phyloP scores from a whole-genome alignment of 2,888 invertebrate species.

The Byasa hedistus region DNA sequence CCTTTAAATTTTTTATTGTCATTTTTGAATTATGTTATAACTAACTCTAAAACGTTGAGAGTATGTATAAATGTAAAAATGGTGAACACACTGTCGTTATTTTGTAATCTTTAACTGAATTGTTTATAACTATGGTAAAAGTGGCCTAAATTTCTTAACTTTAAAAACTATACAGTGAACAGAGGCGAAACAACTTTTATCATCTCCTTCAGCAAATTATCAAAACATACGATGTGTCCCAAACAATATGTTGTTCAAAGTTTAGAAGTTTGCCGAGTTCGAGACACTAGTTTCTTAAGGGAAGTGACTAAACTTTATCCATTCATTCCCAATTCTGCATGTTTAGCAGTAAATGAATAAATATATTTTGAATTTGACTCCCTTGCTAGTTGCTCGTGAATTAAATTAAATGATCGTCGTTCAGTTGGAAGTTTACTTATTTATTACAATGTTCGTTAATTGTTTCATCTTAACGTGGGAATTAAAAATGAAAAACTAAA shows the following conservation, averaged over 20 bases:
- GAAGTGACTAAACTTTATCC: constrained; percentile 30
- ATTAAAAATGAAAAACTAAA: no score
- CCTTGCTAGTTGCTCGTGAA: no score
- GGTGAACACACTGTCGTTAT: no score
- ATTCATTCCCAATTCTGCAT: constrained; percentile 29
- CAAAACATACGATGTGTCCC: constrained; percentile 30
- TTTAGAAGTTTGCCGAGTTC: constrained; percentile 26
- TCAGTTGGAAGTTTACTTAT: no score
- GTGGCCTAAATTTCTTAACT: neutral
- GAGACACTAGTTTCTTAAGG: constrained; percentile 26
- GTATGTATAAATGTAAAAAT: no score
- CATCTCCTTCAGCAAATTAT: constrained; percentile 26
- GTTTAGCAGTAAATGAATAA: constrained; percentile 19
- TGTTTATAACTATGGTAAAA: neutral
- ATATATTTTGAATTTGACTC: constrained; percentile 1
- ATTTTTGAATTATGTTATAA: no score
- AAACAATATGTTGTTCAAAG: constrained; percentile 28
- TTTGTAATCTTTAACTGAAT: no score
- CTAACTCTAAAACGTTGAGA: no score
- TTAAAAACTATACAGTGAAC: constrained; percentile 4
- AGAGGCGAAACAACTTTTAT: constrained; percentile 23
- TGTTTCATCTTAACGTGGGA: no score
- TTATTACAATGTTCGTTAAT: no score
- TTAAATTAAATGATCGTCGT: no score
- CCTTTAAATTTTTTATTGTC: no score